Evolutionary conservation across 2,113 vertebrate species (phyloP).

Genomic region (Passer domesticus): DNA sequence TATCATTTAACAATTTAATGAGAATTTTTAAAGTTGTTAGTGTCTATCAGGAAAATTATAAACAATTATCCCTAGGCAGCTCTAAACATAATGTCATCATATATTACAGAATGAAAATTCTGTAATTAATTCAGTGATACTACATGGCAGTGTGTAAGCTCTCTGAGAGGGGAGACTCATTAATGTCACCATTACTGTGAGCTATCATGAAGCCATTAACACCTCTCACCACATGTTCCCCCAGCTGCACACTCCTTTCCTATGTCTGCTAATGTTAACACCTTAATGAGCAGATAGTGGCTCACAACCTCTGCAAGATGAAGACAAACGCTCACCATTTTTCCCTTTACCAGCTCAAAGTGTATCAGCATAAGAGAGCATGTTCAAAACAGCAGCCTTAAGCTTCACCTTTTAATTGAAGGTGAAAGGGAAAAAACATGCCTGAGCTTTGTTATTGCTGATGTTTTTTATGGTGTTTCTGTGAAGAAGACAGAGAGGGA

Average conservation of each 20-base stretch:
- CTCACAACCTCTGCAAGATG: neutral
- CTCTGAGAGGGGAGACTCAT: slow-evolving; percentile 17
- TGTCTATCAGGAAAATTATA: slow-evolving; percentile 47
- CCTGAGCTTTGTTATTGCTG: neutral
- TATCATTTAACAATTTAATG: slow-evolving; percentile 37
- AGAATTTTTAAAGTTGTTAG: slow-evolving; percentile 58
- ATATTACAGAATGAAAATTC: slow-evolving; percentile 10
- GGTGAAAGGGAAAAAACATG: neutral
- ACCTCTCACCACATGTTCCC: slow-evolving; percentile 31
- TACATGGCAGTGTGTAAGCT: neutral
- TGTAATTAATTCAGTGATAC: slow-evolving; percentile 50
- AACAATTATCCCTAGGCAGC: slow-evolving; percentile 23
- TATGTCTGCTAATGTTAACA: neutral
- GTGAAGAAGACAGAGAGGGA: neutral
- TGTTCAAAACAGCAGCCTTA: neutral
- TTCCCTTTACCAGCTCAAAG: neutral
- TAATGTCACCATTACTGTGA: slow-evolving; percentile 35
- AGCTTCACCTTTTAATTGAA: slow-evolving; percentile 22
- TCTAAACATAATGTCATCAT: slow-evolving; percentile 23
- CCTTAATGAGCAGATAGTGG: neutral
- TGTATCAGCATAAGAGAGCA: neutral
- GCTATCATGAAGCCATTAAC: slow-evolving; percentile 25
- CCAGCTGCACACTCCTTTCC: neutral
- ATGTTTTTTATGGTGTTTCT: neutral
- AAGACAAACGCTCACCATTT: neutral